Evolutionary conservation across 1,140 invertebrate genomes (phyloP).

Genomic region (Polypedilum vanderplanki): DNA sequence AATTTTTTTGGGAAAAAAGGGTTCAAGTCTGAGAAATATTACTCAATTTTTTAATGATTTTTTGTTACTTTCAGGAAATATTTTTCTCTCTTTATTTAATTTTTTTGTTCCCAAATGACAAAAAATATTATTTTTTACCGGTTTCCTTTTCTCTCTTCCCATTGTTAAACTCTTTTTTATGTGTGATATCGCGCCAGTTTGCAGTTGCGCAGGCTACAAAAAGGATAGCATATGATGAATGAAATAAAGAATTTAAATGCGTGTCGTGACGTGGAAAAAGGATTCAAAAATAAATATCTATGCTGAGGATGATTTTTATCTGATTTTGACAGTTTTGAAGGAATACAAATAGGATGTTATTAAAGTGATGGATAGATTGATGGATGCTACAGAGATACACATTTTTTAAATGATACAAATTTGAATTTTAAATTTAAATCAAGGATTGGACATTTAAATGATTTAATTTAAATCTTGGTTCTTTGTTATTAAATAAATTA

Average conservation of each 20-base stretch:
- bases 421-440: no score
- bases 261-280: slow-evolving; percentile 1
- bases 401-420: no score
- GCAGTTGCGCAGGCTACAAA: slow-evolving; percentile 10
- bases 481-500: no score
- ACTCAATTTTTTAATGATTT: slow-evolving; percentile 28
- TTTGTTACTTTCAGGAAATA: slow-evolving; percentile 24
- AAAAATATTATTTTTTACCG: neutral
- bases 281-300: neutral
- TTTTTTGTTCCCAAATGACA: neutral
- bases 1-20: slow-evolving; percentile 14
- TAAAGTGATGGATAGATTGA: no score
- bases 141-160: neutral
- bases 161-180: slow-evolving; percentile 19
- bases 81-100: neutral
- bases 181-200: neutral
- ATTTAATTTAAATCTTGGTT: no score
- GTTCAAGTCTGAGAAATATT: neutral
- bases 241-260: slow-evolving; percentile 28
- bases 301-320: neutral
- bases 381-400: no score
- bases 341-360: no score
- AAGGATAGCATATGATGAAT: neutral
- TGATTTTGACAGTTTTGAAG: neutral
- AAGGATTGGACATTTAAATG: no score